Evolutionary conservation across 2,888 invertebrate genomes (phyloP).

Genomic region (Chrysodeixis includens): DNA sequence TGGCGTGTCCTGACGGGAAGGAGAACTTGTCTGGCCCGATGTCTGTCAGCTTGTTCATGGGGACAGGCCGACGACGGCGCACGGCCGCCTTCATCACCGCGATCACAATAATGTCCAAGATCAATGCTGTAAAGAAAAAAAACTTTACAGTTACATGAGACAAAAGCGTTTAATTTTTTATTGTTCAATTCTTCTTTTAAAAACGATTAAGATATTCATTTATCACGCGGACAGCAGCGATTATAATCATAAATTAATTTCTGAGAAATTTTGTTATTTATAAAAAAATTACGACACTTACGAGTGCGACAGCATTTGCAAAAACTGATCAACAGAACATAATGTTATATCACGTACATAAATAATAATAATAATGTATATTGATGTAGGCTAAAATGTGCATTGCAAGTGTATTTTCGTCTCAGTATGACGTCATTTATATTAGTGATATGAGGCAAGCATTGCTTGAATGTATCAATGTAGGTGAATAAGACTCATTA

Average conservation of each 20-base stretch:
- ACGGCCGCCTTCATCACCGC: slow-evolving; percentile 94
- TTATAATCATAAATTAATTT: too few relatives aligned
- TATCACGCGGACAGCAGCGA: too few relatives aligned
- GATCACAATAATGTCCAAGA: slow-evolving; percentile 94
- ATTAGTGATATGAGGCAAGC: background rate
- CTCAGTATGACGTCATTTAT: background rate
- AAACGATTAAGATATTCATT: too few relatives aligned
- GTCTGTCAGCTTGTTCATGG: slow-evolving; percentile 91
- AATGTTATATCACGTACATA: too few relatives aligned
- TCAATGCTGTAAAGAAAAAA: slow-evolving; percentile 91
- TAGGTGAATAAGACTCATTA: slow-evolving; percentile 10
- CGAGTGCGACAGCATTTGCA: too few relatives aligned
- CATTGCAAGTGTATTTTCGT: background rate
- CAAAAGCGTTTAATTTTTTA: too few relatives aligned
- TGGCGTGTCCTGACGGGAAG: slow-evolving; percentile 98
- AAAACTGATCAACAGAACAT: too few relatives aligned
- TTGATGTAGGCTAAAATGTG: background rate
- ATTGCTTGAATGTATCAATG: background rate
- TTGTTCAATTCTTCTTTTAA: too few relatives aligned
- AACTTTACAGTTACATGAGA: too few relatives aligned
- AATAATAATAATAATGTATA: too few relatives aligned
- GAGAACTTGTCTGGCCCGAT: slow-evolving; percentile 96
- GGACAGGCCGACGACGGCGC: slow-evolving; percentile 93
- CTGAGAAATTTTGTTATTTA: too few relatives aligned
- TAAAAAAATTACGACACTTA: too few relatives aligned